phyloP scores from a whole-genome alignment of 2,113 vertebrate species.

The Pseudopodoces humilis region DNA sequence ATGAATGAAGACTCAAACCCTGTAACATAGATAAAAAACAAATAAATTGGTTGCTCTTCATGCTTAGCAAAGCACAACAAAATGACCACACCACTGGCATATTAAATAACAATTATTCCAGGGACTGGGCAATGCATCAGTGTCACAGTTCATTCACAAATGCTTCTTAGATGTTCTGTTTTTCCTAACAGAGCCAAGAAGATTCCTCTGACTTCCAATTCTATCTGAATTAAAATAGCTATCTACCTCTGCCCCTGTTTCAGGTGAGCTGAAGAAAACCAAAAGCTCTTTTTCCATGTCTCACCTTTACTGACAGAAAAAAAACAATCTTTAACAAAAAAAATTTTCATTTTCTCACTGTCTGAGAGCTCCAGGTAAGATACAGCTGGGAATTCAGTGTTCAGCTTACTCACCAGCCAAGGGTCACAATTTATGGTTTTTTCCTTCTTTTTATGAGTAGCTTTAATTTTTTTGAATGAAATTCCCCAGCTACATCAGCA shows the following conservation, averaged over 20 bases:
- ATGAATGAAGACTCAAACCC: background rate
- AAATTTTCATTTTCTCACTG: background rate
- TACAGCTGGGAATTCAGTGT: background rate
- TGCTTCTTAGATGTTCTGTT: background rate
- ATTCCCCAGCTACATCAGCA: background rate
- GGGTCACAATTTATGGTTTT: background rate
- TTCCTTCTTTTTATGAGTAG: background rate
- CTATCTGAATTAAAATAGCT: background rate
- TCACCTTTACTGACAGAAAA: background rate
- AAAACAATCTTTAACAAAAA: background rate
- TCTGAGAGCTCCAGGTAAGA: background rate
- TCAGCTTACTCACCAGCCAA: background rate
- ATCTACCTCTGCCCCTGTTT: background rate
- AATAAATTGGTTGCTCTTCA: background rate
- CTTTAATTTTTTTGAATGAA: background rate
- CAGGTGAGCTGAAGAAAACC: background rate
- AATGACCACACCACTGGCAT: background rate
- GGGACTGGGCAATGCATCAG: fast-evolving
- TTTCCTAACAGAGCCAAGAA: fast-evolving
- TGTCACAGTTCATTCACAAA: background rate
- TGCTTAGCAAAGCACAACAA: background rate
- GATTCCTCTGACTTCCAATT: background rate
- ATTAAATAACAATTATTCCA: background rate
- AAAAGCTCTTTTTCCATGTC: background rate
- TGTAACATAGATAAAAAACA: background rate